These are phyloP conservation scores for Murina feae DNA, from an alignment of 2,113 vertebrate species.

Conservation along the genomic window DNA sequence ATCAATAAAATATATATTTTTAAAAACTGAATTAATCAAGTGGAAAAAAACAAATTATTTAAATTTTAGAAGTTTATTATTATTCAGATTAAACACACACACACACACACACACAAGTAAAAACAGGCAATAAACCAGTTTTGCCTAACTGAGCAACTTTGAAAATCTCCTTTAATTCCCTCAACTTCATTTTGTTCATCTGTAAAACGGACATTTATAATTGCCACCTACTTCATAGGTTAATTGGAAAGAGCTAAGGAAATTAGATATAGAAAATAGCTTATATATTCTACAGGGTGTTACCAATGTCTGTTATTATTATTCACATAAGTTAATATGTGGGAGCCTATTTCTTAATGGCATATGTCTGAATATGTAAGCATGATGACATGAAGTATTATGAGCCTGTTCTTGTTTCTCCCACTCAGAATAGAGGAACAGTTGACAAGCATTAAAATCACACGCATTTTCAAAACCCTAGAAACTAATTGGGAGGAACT, in stretches of 20 bases:
- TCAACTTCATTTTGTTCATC: background rate
- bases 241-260: background rate
- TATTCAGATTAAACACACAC: background rate
- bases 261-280: background rate
- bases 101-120: background rate
- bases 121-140: background rate
- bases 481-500: constrained; percentile 44
- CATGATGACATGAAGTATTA: background rate
- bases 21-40: background rate
- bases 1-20: too few species aligned
- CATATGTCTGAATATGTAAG: background rate
- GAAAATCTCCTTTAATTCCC: background rate
- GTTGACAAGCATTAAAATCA: background rate
- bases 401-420: background rate
- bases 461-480: constrained; percentile 25
- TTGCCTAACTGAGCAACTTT: background rate
- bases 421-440: background rate
- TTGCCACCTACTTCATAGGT: background rate
- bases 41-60: constrained; percentile 14
- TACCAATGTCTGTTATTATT: background rate
- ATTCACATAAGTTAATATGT: background rate
- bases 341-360: background rate
- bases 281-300: background rate
- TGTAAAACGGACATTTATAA: background rate
- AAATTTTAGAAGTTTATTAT: background rate